phyloP scores from a whole-genome alignment of 2,113 vertebrate species.

The Nymphicus hollandicus region DNA sequence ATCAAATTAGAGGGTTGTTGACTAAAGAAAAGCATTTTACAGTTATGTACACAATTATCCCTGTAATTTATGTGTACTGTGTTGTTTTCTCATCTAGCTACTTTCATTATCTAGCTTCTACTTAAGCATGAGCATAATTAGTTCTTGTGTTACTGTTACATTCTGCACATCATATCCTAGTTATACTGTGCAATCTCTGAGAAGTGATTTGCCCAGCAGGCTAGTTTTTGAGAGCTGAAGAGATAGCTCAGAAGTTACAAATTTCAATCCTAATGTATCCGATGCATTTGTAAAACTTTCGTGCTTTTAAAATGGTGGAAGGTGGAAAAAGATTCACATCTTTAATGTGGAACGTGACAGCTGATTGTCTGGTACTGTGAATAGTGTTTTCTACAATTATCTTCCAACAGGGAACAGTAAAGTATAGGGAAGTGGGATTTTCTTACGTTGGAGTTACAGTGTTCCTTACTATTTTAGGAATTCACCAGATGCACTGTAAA shows the following conservation, averaged over 20 bases:
- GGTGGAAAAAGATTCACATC: not conserved
- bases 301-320: not conserved
- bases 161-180: not conserved
- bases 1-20: not conserved
- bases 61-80: not conserved
- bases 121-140: not conserved
- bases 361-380: not conserved
- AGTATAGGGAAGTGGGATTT: not conserved
- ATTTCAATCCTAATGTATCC: not conserved
- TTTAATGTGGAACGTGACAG: not conserved
- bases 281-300: not conserved
- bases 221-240: not conserved
- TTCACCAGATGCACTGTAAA: constrained; percentile 7
- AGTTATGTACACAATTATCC: not conserved
- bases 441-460: constrained; percentile 5
- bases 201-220: not conserved
- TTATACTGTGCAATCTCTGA: not conserved
- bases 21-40: not conserved
- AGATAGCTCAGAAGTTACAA: not conserved
- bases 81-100: not conserved
- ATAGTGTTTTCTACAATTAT: not conserved
- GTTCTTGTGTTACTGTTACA: not conserved
- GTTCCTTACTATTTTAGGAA: constrained; percentile 30
- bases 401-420: not conserved
- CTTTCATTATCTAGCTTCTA: not conserved